Conservation (phyloP, 2,888 invertebrate species). For the Calameuta pallipes region DNA sequence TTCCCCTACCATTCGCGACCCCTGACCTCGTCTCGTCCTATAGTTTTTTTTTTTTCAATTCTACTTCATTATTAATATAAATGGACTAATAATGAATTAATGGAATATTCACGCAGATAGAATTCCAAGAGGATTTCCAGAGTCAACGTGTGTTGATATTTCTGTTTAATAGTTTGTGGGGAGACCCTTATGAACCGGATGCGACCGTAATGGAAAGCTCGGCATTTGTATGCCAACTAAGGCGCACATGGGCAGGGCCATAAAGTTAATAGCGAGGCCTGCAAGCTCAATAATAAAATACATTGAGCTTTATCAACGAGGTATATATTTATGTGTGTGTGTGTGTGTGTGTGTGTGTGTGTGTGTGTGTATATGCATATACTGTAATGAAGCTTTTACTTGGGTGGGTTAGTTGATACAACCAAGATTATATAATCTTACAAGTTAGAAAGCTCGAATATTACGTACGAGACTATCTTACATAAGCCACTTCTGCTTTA, state of each 20-base stretch:
- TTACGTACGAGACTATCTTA: not conserved
- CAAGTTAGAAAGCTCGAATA: not conserved
- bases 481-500: not conserved
- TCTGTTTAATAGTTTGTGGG: conserved; percentile 48
- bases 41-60: not conserved
- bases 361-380: not conserved
- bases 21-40: no score
- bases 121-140: not conserved
- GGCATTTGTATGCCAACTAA: conserved; percentile 46
- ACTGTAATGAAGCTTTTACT: not conserved
- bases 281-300: conserved; percentile 40
- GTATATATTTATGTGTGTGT: conserved; percentile 16
- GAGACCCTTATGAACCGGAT: conserved; percentile 23
- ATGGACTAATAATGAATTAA: not conserved
- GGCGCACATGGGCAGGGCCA: conserved; percentile 21
- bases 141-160: conserved; percentile 37
- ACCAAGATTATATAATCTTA: not conserved
- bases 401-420: not conserved
- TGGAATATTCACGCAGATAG: not conserved
- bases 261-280: conserved; percentile 41
- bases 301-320: conserved; percentile 30
- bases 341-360: not conserved
- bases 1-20: no score
- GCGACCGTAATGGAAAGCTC: conserved; percentile 44
- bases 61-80: not conserved